These are phyloP conservation scores for Raja brachyura DNA, from an alignment of 2,113 vertebrate species.

Conservation along the genomic window DNA sequence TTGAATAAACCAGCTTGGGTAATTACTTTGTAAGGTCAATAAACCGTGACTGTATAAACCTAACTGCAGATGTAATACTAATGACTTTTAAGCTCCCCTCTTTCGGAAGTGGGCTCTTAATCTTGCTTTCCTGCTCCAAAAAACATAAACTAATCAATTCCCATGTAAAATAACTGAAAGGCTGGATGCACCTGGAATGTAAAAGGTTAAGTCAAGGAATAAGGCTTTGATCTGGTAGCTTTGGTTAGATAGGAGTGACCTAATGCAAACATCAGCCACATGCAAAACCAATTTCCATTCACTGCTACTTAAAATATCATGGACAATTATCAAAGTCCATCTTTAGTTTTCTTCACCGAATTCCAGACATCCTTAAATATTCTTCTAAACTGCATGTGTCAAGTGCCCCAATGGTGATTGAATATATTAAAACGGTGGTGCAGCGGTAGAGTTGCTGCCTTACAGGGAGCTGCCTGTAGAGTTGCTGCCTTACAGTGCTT, in stretches of 20 bases:
- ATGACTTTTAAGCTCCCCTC: background rate
- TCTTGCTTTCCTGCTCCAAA: constrained; percentile 7
- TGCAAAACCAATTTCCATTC: constrained; percentile 18
- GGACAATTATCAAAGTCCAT: constrained; percentile 14
- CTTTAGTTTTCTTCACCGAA: constrained; percentile 13
- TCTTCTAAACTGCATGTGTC: background rate
- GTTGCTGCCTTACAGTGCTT: too few species aligned
- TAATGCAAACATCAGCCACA: background rate
- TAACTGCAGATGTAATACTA: background rate
- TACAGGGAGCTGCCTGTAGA: too few species aligned
- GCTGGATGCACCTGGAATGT: background rate
- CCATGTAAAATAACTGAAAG: constrained; percentile 35
- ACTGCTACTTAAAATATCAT: background rate
- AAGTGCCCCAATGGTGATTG: background rate
- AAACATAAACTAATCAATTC: constrained; percentile 32
- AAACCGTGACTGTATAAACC: background rate
- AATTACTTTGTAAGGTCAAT: constrained; percentile 9
- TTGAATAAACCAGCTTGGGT: background rate
- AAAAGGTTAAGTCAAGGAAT: background rate
- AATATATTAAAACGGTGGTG: background rate
- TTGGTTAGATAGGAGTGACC: constrained; percentile 11
- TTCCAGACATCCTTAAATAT: constrained; percentile 15
- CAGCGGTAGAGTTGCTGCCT: too few species aligned
- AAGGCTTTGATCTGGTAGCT: constrained; percentile 20
- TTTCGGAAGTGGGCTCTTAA: constrained; percentile 30